Conservation (phyloP, 2,797 vertebrate species). For the Erethizon dorsatum region DNA sequence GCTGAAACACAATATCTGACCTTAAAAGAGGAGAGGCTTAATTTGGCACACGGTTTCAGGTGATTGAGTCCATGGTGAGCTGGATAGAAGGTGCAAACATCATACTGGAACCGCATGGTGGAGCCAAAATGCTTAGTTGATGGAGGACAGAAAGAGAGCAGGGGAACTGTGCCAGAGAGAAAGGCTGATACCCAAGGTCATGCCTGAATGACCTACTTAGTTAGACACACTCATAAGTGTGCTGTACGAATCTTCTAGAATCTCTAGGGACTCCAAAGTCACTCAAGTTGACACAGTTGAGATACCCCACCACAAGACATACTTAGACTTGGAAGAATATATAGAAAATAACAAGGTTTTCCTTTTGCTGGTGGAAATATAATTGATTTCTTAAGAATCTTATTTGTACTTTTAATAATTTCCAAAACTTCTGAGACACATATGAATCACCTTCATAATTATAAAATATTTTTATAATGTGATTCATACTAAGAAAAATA, state of each 20-base stretch:
- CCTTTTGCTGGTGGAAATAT: slow-evolving; percentile 35
- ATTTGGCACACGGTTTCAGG: not conserved
- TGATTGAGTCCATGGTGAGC: not conserved
- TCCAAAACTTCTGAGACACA: not conserved
- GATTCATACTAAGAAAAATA: slow-evolving; percentile 27
- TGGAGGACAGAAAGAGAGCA: not conserved
- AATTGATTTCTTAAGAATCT: not conserved
- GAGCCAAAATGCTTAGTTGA: not conserved
- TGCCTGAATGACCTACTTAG: not conserved
- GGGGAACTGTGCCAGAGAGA: not conserved
- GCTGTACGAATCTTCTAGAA: not conserved
- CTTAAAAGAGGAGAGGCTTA: not conserved
- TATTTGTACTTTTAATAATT: not conserved
- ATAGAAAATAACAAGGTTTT: not conserved
- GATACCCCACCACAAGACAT: not conserved
- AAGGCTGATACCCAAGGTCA: not conserved
- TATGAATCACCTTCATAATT: not conserved
- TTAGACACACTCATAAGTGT: not conserved
- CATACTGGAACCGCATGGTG: not conserved
- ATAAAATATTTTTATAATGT: slow-evolving; percentile 32
- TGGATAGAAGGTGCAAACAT: not conserved
- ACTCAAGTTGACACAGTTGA: not conserved
- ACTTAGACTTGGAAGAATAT: not conserved
- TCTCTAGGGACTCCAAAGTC: not conserved
- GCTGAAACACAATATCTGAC: not conserved